phyloP scores from a whole-genome alignment of 2,113 vertebrate species.

The Zapornia atra region DNA sequence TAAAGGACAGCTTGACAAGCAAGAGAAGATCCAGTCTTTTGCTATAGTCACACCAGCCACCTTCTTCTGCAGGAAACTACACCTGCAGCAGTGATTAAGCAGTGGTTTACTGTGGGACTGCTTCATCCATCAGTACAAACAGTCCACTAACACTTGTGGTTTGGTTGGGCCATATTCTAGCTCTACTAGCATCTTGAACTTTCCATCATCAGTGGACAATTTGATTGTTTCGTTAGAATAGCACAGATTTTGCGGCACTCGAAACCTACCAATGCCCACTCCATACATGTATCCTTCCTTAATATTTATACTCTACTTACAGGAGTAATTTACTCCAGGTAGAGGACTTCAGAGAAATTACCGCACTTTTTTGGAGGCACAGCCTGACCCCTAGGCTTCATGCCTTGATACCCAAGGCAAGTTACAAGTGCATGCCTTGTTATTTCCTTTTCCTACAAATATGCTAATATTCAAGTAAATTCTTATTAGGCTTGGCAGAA shows the following conservation, averaged over 20 bases:
- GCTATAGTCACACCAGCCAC: background rate
- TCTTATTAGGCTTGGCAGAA: background rate
- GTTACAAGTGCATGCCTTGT: background rate
- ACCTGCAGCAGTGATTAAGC: background rate
- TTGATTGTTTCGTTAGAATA: background rate
- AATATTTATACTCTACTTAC: background rate
- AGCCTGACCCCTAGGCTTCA: background rate
- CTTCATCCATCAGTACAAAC: background rate
- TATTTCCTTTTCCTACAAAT: background rate
- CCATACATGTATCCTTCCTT: background rate
- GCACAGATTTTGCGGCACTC: background rate
- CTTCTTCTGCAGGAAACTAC: background rate
- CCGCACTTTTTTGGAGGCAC: background rate
- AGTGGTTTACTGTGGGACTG: background rate
- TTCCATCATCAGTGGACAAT: background rate
- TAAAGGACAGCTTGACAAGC: background rate
- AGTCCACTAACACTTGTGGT: background rate
- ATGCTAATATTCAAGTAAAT: constrained; percentile 3
- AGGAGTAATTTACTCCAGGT: background rate
- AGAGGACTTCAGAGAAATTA: background rate
- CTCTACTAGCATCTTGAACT: background rate
- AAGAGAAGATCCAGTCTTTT: background rate
- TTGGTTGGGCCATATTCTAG: background rate
- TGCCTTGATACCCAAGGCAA: background rate
- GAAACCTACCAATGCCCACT: background rate